A percentile compares a stretch with the other conserved stretches of the same genome.
Evolutionary conservation across 2,888 invertebrate genomes (phyloP).

Genomic region (Polymixis lichenea): DNA sequence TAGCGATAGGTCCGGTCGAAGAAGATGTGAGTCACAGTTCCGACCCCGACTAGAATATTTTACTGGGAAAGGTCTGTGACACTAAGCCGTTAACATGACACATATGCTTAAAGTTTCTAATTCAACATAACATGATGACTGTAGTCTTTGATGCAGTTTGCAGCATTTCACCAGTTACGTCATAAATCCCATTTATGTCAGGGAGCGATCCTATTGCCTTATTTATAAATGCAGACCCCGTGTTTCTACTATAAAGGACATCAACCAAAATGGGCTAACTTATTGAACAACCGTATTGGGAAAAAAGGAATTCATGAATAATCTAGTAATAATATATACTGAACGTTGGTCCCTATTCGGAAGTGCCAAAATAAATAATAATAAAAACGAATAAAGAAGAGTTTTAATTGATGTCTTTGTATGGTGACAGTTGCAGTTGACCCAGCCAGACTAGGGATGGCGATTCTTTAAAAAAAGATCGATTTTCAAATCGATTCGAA

Average conservation of each 20-base stretch:
- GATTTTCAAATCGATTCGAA: too few species aligned
- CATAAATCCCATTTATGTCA: neutral
- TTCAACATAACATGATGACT: slow-evolving; percentile 2
- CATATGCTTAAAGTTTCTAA: slow-evolving; percentile 36
- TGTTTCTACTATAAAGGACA: neutral
- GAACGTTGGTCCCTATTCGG: too few species aligned
- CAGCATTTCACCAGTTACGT: neutral
- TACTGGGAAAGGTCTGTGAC: slow-evolving; percentile 8
- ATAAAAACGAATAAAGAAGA: too few species aligned
- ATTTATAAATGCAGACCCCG: neutral
- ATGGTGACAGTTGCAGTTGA: too few species aligned
- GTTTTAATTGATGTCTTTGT: too few species aligned
- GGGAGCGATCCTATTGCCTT: neutral
- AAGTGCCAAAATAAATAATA: too few species aligned
- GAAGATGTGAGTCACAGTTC: slow-evolving; percentile 37
- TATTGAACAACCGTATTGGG: too few species aligned
- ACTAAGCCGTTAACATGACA: slow-evolving; percentile 28
- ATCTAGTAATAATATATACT: too few species aligned
- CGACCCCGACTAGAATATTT: slow-evolving; percentile 7
- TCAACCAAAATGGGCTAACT: too few species aligned
- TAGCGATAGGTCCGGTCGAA: slow-evolving; percentile 15
- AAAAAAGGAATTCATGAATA: too few species aligned
- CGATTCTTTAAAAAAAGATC: too few species aligned
- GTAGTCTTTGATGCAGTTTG: neutral
- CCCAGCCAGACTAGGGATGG: too few species aligned